phyloP scores from a whole-genome alignment of 2,888 invertebrate genomes.

The Lapara coniferarum region DNA sequence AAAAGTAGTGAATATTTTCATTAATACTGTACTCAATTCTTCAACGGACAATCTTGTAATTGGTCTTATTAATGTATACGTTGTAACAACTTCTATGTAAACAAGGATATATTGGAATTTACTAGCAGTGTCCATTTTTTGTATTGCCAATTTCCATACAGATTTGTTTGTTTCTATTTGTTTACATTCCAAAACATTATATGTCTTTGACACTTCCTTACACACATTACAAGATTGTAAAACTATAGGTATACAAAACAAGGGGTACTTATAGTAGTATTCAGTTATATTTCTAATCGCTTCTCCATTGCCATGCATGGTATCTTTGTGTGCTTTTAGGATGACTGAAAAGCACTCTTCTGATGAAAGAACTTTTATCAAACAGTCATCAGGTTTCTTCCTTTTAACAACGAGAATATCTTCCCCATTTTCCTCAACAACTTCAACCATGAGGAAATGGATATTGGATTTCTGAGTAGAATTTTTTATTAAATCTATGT shows the following conservation, averaged over 20 bases:
- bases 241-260: background rate
- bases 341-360: background rate
- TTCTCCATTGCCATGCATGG: background rate
- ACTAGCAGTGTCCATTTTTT: background rate
- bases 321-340: background rate
- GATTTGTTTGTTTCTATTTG: background rate
- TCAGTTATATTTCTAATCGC: background rate
- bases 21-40: background rate
- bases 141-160: background rate
- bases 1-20: conserved; percentile 1
- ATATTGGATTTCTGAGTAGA: background rate
- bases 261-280: background rate
- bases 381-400: background rate
- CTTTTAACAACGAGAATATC: background rate
- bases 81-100: background rate
- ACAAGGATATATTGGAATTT: background rate
- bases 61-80: background rate
- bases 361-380: background rate
- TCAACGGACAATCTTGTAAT: background rate
- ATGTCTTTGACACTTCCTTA: background rate
- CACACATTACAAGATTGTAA: conserved; percentile 1
- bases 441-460: background rate
- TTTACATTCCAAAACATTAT: background rate
- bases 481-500: background rate
- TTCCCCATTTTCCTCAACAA: background rate